Evolutionary conservation across 2,113 vertebrate species (phyloP).

Genomic region (Noturus placidus): DNA sequence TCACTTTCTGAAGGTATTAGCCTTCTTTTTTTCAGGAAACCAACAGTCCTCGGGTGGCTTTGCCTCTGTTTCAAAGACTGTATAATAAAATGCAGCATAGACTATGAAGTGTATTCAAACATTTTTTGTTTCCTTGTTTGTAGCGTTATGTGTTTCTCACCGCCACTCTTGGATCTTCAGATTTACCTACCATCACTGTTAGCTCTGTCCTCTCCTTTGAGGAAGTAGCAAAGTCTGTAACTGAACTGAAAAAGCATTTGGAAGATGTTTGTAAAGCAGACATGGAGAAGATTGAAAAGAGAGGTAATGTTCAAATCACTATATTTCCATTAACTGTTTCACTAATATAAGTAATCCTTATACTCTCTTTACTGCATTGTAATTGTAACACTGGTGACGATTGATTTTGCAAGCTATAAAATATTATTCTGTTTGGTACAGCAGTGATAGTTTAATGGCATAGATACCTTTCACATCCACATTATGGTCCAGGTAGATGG

Average conservation of each 20-base stretch:
- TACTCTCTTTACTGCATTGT: not conserved
- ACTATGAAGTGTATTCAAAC: not conserved
- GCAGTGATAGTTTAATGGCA: not conserved
- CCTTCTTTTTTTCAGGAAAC: not conserved
- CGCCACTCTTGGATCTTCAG: slow-evolving; percentile 48
- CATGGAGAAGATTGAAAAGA: slow-evolving; percentile 33
- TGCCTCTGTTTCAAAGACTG: not conserved
- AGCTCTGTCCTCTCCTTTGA: slow-evolving; percentile 26
- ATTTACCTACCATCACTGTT: slow-evolving; percentile 46
- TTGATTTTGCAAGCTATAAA: not conserved
- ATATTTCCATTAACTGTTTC: not conserved
- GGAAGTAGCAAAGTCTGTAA: slow-evolving; percentile 29
- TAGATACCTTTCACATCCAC: not conserved
- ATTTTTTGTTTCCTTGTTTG: slow-evolving; percentile 8
- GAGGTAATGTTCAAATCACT: slow-evolving; percentile 18
- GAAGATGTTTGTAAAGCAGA: slow-evolving; percentile 19
- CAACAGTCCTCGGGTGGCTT: not conserved
- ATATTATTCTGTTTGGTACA: not conserved
- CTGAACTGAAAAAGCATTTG: slow-evolving; percentile 18
- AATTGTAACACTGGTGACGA: not conserved
- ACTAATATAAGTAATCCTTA: not conserved
- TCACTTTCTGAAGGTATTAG: slow-evolving; percentile 68
- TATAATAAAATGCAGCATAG: not conserved
- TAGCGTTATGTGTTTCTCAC: slow-evolving; percentile 36
- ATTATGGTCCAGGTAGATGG: not conserved